Evolutionary conservation across 1,140 invertebrate species (phyloP).

Genomic region (Drosophila serrata): DNA sequence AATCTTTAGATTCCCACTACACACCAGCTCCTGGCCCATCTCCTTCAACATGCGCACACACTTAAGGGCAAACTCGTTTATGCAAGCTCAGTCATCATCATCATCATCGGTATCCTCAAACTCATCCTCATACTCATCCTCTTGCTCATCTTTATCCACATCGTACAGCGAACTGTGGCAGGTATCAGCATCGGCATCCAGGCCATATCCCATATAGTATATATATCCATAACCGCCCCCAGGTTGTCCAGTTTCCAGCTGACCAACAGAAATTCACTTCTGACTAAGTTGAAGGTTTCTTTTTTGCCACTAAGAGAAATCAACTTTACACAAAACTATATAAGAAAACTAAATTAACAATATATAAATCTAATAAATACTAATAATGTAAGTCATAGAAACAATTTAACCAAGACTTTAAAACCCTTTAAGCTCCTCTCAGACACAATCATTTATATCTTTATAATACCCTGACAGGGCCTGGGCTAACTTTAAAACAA

Average conservation of each 20-base stretch:
- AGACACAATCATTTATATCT: background rate
- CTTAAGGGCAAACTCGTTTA: conserved; percentile 76
- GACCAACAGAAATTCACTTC: conserved; percentile 51
- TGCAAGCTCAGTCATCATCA: conserved; percentile 78
- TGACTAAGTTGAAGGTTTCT: conserved; percentile 20
- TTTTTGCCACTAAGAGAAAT: conserved; percentile 10
- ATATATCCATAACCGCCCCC: background rate
- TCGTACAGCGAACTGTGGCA: conserved; percentile 1
- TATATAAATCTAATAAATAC: background rate
- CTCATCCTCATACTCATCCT: conserved; percentile 10
- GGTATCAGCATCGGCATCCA: conserved; percentile 26
- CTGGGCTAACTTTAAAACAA: conserved; percentile 23
- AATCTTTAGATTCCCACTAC: background rate
- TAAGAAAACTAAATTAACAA: background rate
- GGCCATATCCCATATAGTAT: conserved; percentile 18
- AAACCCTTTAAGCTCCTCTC: background rate
- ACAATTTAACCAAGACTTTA: background rate
- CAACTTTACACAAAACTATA: background rate
- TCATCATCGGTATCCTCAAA: conserved; percentile 22
- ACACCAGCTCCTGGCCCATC: background rate
- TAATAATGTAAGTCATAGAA: too few species aligned
- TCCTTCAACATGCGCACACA: conserved; percentile 55
- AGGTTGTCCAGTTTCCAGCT: conserved; percentile 23
- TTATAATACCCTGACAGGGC: too few species aligned
- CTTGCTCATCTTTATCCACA: background rate